Evolutionary conservation across 2,797 vertebrate genomes (phyloP).

Genomic region (Galagoides demidoff): DNA sequence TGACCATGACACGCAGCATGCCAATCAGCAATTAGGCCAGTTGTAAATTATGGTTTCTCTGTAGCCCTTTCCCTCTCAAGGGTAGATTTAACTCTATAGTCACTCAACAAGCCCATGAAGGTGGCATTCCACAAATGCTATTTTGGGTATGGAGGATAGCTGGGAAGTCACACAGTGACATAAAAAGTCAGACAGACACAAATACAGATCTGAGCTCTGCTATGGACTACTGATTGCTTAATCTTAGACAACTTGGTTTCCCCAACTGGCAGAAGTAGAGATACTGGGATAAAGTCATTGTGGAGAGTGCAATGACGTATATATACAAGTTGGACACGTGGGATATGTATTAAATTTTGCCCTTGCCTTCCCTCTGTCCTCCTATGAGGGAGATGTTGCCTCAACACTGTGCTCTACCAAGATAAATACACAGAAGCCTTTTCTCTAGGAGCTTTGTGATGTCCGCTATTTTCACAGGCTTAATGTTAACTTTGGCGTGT

Average conservation of each 20-base stretch:
- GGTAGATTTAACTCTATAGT: neutral
- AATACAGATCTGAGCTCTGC: neutral
- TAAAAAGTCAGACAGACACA: neutral
- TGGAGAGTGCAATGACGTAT: neutral
- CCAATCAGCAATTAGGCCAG: neutral
- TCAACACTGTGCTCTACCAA: neutral
- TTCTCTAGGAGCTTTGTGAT: neutral
- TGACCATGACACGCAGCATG: conserved; percentile 22
- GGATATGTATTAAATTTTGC: neutral
- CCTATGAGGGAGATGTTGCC: neutral
- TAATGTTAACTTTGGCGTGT: neutral
- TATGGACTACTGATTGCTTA: neutral
- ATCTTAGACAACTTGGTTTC: neutral
- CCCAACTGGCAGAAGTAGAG: neutral
- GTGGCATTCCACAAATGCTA: neutral
- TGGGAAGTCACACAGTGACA: neutral
- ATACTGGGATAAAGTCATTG: neutral
- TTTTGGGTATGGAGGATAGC: neutral
- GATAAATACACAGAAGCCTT: neutral
- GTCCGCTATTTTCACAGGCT: neutral
- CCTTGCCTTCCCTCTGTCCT: neutral
- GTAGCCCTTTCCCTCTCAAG: neutral
- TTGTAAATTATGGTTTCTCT: conserved; percentile 11
- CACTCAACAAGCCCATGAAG: neutral
- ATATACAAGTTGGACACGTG: neutral